A percentile compares a stretch with the other conserved stretches of the same genome.
These are phyloP conservation scores for Acronicta aceris DNA, from an alignment of 2,888 invertebrate genomes.

Conservation along the genomic window DNA sequence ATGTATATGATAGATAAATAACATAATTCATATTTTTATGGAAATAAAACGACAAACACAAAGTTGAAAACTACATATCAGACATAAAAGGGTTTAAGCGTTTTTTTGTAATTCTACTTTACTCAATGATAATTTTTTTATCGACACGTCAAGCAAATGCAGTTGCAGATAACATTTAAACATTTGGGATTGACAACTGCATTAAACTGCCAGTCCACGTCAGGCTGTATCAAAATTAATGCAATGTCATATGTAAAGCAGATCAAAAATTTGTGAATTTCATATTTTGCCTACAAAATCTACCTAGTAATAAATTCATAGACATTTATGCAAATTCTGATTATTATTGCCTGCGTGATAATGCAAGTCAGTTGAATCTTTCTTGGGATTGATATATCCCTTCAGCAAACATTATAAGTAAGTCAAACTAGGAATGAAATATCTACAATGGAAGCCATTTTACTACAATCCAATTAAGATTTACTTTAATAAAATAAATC, in stretches of 20 bases:
- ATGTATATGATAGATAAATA: too few relatives aligned
- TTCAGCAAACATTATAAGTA: too few relatives aligned
- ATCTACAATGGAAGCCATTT: constrained; percentile 1
- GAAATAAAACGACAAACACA: too few relatives aligned
- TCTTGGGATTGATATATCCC: too few relatives aligned
- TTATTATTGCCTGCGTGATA: too few relatives aligned
- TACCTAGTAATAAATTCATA: not conserved
- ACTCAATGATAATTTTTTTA: constrained; percentile 1
- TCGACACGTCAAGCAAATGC: constrained; percentile 1
- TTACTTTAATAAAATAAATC: constrained; percentile 34
- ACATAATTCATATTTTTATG: too few relatives aligned
- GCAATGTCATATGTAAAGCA: constrained; percentile 18
- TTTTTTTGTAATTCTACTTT: too few relatives aligned
- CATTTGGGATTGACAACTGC: constrained; percentile 25
- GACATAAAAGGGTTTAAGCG: too few relatives aligned
- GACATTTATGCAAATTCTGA: too few relatives aligned
- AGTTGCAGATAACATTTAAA: constrained; percentile 14
- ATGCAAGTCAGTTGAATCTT: too few relatives aligned
- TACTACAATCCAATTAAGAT: constrained; percentile 22
- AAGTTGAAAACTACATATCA: too few relatives aligned
- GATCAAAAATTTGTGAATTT: not conserved
- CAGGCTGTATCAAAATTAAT: constrained; percentile 24
- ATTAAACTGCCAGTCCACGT: constrained; percentile 37
- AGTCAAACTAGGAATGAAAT: not conserved
- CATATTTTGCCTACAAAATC: constrained; percentile 1